A percentile compares a stretch with the other conserved stretches of the same genome.
phyloP scores from a whole-genome alignment of 2,797 vertebrate species.

The Crocodylus rhombifer region DNA sequence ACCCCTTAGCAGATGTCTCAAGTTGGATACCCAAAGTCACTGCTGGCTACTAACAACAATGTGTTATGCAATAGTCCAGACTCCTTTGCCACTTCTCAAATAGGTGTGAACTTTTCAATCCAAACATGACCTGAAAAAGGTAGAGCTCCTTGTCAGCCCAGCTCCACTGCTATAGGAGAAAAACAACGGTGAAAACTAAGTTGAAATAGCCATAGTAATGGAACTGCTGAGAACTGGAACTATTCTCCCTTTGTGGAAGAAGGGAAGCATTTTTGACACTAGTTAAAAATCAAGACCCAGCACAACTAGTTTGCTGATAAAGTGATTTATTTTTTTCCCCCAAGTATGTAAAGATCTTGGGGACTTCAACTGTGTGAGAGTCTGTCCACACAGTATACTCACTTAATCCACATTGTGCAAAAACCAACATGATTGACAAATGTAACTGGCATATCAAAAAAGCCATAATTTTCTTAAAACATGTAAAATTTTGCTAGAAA shows the following conservation, averaged over 20 bases:
- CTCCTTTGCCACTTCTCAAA: neutral
- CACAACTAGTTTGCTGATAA: neutral
- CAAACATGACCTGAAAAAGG: too few relatives aligned
- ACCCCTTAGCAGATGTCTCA: neutral
- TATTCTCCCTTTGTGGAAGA: neutral
- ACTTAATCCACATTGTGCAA: neutral
- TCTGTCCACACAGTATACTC: slow-evolving; percentile 8
- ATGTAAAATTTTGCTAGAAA: neutral
- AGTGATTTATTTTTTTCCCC: neutral
- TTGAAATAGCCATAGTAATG: neutral
- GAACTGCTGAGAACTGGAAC: neutral
- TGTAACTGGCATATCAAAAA: neutral
- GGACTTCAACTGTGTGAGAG: neutral
- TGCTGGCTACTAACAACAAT: neutral
- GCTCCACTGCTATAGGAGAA: neutral
- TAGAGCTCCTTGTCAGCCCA: neutral
- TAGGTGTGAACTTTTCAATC: neutral
- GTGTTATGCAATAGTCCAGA: neutral
- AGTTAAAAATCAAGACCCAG: neutral
- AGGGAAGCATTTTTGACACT: neutral
- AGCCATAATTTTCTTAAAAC: neutral
- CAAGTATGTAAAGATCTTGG: neutral
- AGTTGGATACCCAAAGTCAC: neutral
- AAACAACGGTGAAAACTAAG: neutral
- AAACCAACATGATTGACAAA: slow-evolving; percentile 13